Percentiles rank a stretch among this genome's conserved stretches.
Conservation (phyloP, 2,888 invertebrate genomes). For the Eupithecia tripunctaria region DNA sequence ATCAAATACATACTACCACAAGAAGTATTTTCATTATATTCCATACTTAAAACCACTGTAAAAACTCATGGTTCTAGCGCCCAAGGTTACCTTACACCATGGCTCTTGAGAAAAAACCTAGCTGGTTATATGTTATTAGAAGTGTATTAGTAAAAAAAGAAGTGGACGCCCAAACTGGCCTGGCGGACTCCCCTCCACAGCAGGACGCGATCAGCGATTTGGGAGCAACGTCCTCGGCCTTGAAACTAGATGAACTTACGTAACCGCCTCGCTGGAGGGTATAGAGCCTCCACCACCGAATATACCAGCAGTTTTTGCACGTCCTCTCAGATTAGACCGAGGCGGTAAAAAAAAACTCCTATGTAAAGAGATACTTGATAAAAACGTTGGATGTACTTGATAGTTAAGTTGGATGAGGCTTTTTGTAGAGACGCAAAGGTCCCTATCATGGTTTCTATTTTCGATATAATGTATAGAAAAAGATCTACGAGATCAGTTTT, state of each 20-base stretch:
- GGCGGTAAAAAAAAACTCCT: constrained; percentile 36
- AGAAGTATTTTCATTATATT: constrained; percentile 4
- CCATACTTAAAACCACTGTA: constrained; percentile 10
- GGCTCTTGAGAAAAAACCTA: constrained; percentile 42
- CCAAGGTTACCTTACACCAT: constrained; percentile 36
- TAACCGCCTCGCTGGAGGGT: constrained; percentile 75
- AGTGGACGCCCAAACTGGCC: constrained; percentile 75
- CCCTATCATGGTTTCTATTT: background rate
- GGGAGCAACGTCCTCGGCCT: constrained; percentile 84
- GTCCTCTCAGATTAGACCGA: constrained; percentile 65
- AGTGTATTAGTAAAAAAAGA: constrained; percentile 69
- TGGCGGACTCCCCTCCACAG: constrained; percentile 66
- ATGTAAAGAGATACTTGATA: constrained; percentile 20
- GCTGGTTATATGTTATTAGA: constrained; percentile 53
- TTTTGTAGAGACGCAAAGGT: background rate
- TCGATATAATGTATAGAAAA: background rate
- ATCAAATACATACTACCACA: constrained; percentile 7
- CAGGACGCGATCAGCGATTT: constrained; percentile 82
- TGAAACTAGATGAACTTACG: constrained; percentile 84
- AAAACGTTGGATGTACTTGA: background rate
- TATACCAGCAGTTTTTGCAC: constrained; percentile 79
- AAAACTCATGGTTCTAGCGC: constrained; percentile 25
- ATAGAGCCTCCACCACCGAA: constrained; percentile 75
- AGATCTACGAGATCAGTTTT: no score
- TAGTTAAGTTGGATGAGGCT: background rate